Evolutionary conservation across 1,140 invertebrate genomes (phyloP), one percentile per base, ranked within the genome.

Genomic region (Drosophila ogumai): DNA sequence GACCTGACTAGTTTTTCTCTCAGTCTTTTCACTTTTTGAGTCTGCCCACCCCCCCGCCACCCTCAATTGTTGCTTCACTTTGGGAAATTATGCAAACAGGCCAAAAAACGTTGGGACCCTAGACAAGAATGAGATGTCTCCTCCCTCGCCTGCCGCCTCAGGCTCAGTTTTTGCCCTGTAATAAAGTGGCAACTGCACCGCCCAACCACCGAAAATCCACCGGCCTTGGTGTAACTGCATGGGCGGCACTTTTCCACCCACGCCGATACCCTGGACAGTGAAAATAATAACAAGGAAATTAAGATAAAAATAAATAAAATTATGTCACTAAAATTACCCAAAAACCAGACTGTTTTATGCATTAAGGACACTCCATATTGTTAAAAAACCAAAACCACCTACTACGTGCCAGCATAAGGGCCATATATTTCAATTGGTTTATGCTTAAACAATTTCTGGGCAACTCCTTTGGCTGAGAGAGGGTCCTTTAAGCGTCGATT

Each of bases 31-130:
- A 15, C 3, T 43, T 36, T 22, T 15, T 0, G 5, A 8, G 13
- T 5, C 31, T 9, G 25, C 0, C n/a, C n/a, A 25, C 25, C 6
- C 31, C 12, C 12, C 5, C 25, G 10, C 10, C 28, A 7, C n/a
- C 22, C 17, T n/a, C 58, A 82, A 78, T 87, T 86, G 82, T 86
- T 86, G 82, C 82, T 81, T 79, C 61, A 63, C 79, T 64, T 71
- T 67, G 73, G 75, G 54, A 82, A 81, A 86, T 86, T 87, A 87
- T 86, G 79, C 82, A 87, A 74, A 78, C 59, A 86, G 78, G 57
- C 57, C 43, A 60, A 82, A 67, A 80, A 77, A 57, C 56, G 44
- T 28, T 40, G 38, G 44, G 22, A 32, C 67, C 60, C 66, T 38
- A 52, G 77, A 74, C 56, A 52, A 60, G 56, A 74, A 52, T 61